Base-by-base conservation (phyloP, 2,113 vertebrate species). In the Pardalotus punctatus region DNA sequence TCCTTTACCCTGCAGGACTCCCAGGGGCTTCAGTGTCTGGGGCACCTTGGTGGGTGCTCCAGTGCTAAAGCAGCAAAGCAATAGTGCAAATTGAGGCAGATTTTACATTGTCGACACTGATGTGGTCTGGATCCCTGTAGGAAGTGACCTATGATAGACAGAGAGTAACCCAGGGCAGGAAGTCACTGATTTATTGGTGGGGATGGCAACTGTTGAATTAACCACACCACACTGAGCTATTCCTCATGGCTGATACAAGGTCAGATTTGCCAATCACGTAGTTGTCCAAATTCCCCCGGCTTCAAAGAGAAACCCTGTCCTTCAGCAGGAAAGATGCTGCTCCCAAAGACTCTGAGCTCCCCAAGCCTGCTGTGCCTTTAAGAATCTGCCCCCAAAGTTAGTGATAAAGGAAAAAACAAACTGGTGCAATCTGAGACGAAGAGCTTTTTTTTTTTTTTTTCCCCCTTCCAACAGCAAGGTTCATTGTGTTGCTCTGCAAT, bases 301-400 rank as follows among this genome's bases (percentile, higher is more conserved):
- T 31, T 60, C 56, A 51, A 33, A 56, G 54, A 51, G 27, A 47
- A 94, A 6, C 48, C 50, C 12, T 25, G n/a, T 60, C 45, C 74
- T 74, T 51, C 0, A 1, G 38, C 57, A 51, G 47, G 3, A 2
- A 81, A 70, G 22, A 20, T 36, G 56, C 38, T 74, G 33, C 42
- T 62, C 50, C 69, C 0, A 0, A 18, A n/a, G 16, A 14, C 8
- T 1, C 78, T 23, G n/a, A 4, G 5, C 40, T 77, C 40, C 35
- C 65, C 12, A 5, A 58, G 45, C 31, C 58, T 53, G 53, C 81
- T 78, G 1, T 25, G 57, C 65, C 89, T 94, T 93, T 89, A 93
- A 95, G 61, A 7, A 6, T 56, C 40, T 67, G 77, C 31, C 9
- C 57, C 60, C 78, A 22, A 57, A 61, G 12, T 45, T 11, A 22